These are phyloP conservation scores for Lepidocolaptes lacrymiger DNA, from an alignment of 2,797 vertebrate species.

Conservation along the genomic window DNA sequence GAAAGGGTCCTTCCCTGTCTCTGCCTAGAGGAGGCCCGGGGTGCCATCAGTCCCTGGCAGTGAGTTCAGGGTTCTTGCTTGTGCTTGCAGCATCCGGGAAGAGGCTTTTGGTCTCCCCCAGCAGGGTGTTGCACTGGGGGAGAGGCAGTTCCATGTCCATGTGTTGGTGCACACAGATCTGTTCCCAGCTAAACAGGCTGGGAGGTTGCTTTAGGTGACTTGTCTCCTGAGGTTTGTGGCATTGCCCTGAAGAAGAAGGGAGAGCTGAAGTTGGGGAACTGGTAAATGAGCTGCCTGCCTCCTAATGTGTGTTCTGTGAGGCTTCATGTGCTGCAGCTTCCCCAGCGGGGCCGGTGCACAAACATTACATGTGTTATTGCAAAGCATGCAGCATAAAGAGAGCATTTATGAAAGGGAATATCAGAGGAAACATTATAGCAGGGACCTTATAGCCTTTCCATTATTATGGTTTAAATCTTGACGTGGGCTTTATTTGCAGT, in stretches of 20 bases:
- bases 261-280: slow-evolving; percentile 6
- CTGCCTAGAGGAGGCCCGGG: background rate
- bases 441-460: slow-evolving; percentile 77
- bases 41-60: background rate
- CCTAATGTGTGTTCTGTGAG: slow-evolving; percentile 25
- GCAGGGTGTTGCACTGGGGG: background rate
- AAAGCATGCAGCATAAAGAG: slow-evolving; percentile 65
- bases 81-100: background rate
- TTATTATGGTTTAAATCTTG: slow-evolving; percentile 81
- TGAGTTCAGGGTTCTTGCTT: background rate
- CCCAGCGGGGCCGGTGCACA: background rate
- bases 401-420: slow-evolving; percentile 76
- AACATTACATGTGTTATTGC: slow-evolving; percentile 59
- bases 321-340: slow-evolving; percentile 25
- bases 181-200: background rate
- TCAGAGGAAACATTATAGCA: slow-evolving; percentile 75
- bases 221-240: slow-evolving; percentile 9
- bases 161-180: background rate
- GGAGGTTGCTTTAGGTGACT: background rate
- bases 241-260: background rate
- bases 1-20: background rate
- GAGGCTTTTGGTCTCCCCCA: background rate
- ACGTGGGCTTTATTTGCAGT: slow-evolving; percentile 71
- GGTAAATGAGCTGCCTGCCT: slow-evolving; percentile 9
- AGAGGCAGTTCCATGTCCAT: background rate